Evolutionary conservation across 2,888 invertebrate species (phyloP), one percentile per base, ranked within the genome.

Genomic region (Brachylomia viminalis): DNA sequence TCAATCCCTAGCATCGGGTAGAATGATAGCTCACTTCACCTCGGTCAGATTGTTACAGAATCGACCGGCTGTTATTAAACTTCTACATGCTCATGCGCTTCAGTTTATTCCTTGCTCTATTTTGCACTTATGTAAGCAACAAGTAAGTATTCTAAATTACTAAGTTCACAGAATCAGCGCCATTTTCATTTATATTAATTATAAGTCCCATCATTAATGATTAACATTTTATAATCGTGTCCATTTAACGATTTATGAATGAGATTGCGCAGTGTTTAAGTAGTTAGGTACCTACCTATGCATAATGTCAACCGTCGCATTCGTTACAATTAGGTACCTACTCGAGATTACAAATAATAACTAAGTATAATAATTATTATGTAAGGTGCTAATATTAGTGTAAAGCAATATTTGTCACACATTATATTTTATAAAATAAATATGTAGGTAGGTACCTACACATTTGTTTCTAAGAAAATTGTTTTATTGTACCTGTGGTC

Each of bases 151-250:
- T 68, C 6, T 45, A 11, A 23, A 27, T 58, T 3, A 30, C 20
- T 17, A 15, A 38, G 10, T 23, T 70, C 17, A 59, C 52, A 45
- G 6, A 61, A 33, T 45, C 11, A 52, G n/a, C 47, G 59, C 30
- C n/a, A 20, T 45, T n/a, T 72, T 61, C 1, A 59, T 42, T 42
- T n/a, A 17, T 23, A 52, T 75, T 75, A 54, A 62, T 23, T 58
- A n/a, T n/a, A 49, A 10, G 76, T 75, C 75, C 71, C 84, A 79
- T 77, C 27, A 38, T 72, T 49, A 65, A 45, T 59, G 15, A 38
- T 42, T 27, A 27, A 20, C 1, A 45, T 23, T 45, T 52, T 45
- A 17, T 23, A 17, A 58, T 45, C 15, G 6, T 47, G 17, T 70
- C n/a, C 13, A n/a, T 70, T 61, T n/a, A 47, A 33, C 0, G 17